Conservation (phyloP, 2,113 vertebrate genomes). For the Hippolais icterina region DNA sequence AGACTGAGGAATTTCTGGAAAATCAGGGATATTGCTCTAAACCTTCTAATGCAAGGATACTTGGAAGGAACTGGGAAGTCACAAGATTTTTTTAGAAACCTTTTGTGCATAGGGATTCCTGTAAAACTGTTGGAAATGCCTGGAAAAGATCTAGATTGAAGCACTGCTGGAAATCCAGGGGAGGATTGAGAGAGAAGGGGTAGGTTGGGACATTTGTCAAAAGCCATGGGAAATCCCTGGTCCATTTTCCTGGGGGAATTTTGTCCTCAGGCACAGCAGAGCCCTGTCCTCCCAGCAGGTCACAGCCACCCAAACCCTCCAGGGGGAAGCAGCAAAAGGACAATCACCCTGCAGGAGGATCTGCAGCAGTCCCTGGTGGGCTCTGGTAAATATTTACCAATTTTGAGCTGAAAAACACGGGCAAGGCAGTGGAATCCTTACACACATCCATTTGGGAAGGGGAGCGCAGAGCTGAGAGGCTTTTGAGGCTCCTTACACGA, state of each 20-base stretch:
- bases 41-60: neutral
- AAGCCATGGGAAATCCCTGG: neutral
- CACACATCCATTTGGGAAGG: neutral
- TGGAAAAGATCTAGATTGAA: neutral
- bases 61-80: neutral
- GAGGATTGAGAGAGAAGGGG: neutral
- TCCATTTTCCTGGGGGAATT: neutral
- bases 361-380: slow-evolving; percentile 8
- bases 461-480: neutral
- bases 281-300: neutral
- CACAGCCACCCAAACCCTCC: neutral
- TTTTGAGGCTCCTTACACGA: slow-evolving; percentile 5
- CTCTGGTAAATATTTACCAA: neutral
- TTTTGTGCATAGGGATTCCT: neutral
- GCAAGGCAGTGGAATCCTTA: neutral
- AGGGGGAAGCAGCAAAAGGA: neutral
- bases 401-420: slow-evolving; percentile 20
- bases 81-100: neutral
- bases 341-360: neutral
- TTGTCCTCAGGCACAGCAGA: neutral
- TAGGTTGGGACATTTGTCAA: rapidly evolving
- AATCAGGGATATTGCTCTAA: neutral
- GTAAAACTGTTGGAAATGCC: neutral
- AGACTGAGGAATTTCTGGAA: neutral
- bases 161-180: neutral